Base-by-base conservation (phyloP, 2,888 invertebrate genomes). In the Drosophila lacicola region DNA sequence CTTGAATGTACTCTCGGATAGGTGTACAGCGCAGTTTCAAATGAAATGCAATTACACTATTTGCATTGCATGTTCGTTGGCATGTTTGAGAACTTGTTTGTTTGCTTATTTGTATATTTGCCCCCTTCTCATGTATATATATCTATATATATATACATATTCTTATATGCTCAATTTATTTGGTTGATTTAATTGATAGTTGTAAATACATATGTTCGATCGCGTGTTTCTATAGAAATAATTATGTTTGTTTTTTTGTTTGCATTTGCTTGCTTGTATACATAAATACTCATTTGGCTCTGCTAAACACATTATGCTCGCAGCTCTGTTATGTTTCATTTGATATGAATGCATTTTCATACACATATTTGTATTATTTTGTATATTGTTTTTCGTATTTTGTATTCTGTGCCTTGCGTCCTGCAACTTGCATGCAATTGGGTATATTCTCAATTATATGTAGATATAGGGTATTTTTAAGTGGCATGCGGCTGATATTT, bases 11-110 rank as follows among this genome's bases (percentile, higher is more conserved):
- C 55, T 65, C 21, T 63, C 66, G 51, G 63, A 64, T 64, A 29
- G 29, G 53, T 67, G 54, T 50, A 60, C 56, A 60, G 53, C 60
- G 65, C 70, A 65, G 62, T 65, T 65, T 63, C 71, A 74, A 86
- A 77, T 83, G 71, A 80, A 87, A 80, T 82, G 85, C 79, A 80
- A 88, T 85, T 80, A 82, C 85, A 85, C 71, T 79, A 73, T 85
- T 87, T 85, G 80, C 79, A 79, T 79, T 85, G 72, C 73, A 67
- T 73, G 73, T 76, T 75, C 75, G 74, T 75, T 51, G 74, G 71
- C 57, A 55, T 70, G 46, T 64, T 69, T 62, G 41, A 45, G 36
- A 56, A 25, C 63, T 50, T 63, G 49, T 67, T 45, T 58, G 54
- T 62, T 56, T 70, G 64, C 39, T 37, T 65, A 51, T 56, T 71